Base-by-base conservation (phyloP, 2,888 invertebrate species). In the Harpalus rubripes region DNA sequence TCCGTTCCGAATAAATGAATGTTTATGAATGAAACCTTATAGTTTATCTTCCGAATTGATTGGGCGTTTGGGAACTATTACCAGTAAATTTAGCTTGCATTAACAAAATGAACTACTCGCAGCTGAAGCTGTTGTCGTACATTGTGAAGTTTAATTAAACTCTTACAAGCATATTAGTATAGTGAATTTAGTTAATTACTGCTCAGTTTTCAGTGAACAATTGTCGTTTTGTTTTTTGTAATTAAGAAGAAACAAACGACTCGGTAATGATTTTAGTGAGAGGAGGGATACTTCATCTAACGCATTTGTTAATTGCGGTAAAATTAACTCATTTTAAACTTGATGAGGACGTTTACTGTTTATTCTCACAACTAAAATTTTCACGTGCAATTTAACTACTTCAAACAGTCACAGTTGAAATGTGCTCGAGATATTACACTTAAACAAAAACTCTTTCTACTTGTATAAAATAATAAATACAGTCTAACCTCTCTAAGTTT, bases 121-220 rank as follows among this genome's bases (percentile, higher is more conserved):
- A 52, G 12, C 5, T 32, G 32, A 32, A 32, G 32, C 32, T 5
- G 32, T 32, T 32, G 44, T 12, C 8, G 10, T 52, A 52, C 44
- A 52, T 52, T 52, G 44, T 52, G 10, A 52, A 52, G 10, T 52
- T 52, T 52, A 52, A 52, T 52, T 52, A 52, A 52, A 52, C 10
- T 63, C 63, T 63, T 26, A 63, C 12, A 26, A 26, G 26, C 26
- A 10, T 0, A 63, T 26, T 63, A 63, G 63, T 8, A 63, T 10
- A 26, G 12, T 32, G 26, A 63, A 26, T 63, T 63, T 63, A 63
- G 22, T 63, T 63, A 63, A 63, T 63, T 63, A 63, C 26, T 63
- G 26, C 63, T 63, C 26, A 26, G 16, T 16, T 59, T 59, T 16
- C 15, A 59, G n/a, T 59, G 15, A 16, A 59, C 59, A 59, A 59